Evolutionary conservation across 2,113 vertebrate species (phyloP).

Genomic region (Hipposideros armiger): DNA sequence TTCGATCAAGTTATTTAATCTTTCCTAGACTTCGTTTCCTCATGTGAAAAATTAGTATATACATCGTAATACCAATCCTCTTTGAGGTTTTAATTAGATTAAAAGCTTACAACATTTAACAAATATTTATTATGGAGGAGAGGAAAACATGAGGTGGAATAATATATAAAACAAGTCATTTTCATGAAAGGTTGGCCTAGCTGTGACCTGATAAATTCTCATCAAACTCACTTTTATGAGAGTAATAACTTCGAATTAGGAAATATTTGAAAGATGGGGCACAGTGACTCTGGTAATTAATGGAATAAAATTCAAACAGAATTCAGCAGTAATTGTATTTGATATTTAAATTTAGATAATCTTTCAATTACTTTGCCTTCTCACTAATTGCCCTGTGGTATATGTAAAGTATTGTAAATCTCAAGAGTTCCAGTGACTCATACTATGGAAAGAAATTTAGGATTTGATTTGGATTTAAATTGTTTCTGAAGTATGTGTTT

Average conservation of each 20-base stretch:
- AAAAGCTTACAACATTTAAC: neutral
- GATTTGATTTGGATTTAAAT: constrained; percentile 45
- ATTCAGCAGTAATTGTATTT: constrained; percentile 41
- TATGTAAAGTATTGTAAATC: constrained; percentile 15
- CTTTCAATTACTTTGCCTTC: constrained; percentile 65
- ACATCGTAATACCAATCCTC: neutral
- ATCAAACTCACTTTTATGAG: neutral
- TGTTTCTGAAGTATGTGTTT: constrained; percentile 47
- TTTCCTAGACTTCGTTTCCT: neutral
- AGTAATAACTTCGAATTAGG: constrained; percentile 32
- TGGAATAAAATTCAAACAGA: constrained; percentile 46
- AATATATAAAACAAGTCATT: neutral
- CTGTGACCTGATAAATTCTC: neutral
- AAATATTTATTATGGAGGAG: neutral
- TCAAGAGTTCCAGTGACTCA: constrained; percentile 12
- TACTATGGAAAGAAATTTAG: constrained; percentile 15
- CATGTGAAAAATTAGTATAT: neutral
- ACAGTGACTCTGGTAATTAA: neutral
- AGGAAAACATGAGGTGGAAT: neutral
- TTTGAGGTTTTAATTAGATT: neutral
- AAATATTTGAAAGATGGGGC: constrained; percentile 14
- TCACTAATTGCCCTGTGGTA: constrained; percentile 25
- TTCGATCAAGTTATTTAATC: neutral
- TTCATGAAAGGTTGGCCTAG: neutral
- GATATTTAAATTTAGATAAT: constrained; percentile 55